Evolutionary conservation across 53 echinoderm and acorn worm species (phyloP).

Genomic region (Henricia sp.): DNA sequence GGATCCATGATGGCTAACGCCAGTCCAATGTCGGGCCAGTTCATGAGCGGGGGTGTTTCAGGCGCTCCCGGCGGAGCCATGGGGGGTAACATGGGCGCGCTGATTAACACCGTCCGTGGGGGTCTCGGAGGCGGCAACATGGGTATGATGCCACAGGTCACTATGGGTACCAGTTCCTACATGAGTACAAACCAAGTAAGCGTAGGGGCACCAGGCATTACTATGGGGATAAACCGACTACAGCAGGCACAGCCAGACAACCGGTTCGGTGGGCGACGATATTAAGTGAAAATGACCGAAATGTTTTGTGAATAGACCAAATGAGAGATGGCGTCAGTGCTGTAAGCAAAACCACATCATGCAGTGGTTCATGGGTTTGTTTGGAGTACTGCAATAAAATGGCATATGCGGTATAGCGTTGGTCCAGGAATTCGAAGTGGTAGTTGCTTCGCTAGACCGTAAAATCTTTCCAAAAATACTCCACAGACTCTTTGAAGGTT

Average conservation of each 20-base stretch:
- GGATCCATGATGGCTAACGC: slow-evolving; percentile 37
- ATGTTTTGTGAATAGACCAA: too few species aligned
- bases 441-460: too few species aligned
- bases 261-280: slow-evolving; percentile 32
- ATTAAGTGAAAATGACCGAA: too few species aligned
- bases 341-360: too few species aligned
- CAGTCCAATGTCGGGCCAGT: slow-evolving; percentile 18
- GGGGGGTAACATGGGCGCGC: slow-evolving; percentile 4
- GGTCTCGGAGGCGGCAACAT: slow-evolving; percentile 19
- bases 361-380: too few species aligned
- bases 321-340: too few species aligned
- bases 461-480: too few species aligned
- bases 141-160: slow-evolving; percentile 30
- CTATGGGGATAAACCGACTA: slow-evolving; percentile 29
- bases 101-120: too few species aligned
- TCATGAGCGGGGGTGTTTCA: slow-evolving; percentile 22
- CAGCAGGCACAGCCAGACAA: slow-evolving; percentile 48
- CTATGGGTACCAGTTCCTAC: slow-evolving; percentile 7
- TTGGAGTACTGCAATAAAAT: too few species aligned
- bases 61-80: not conserved
- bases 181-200: slow-evolving; percentile 22
- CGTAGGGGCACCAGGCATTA: slow-evolving; percentile 13
- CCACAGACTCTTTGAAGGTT: too few species aligned
- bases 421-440: too few species aligned
- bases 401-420: too few species aligned